A percentile compares a stretch with the other conserved stretches of the same genome.
Evolutionary conservation across 2,888 invertebrate species (phyloP).

Genomic region (Heliconius ethilla): DNA sequence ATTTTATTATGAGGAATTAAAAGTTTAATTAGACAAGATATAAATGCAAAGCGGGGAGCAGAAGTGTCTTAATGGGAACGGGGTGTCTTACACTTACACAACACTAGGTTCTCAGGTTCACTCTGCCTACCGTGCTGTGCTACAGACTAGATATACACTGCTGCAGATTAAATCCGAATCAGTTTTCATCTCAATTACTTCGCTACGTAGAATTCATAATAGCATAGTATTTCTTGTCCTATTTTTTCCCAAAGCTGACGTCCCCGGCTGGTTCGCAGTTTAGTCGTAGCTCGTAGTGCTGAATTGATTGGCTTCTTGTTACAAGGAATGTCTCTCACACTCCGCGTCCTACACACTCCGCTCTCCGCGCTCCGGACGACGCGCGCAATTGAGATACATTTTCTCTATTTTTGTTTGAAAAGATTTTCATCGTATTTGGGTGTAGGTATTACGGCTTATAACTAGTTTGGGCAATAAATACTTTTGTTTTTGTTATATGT

Average conservation of each 20-base stretch:
- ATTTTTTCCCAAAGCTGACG: neutral
- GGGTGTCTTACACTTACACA: no score
- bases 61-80: no score
- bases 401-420: neutral
- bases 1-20: neutral
- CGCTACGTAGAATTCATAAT: neutral
- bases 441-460: neutral
- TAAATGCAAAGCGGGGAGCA: no score
- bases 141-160: neutral
- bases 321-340: neutral
- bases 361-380: neutral
- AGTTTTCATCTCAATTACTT: neutral
- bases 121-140: no score
- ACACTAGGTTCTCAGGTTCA: no score
- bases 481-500: neutral
- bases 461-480: neutral
- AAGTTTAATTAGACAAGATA: no score
- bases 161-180: neutral
- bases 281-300: conserved; percentile 11
- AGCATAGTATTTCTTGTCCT: neutral
- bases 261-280: neutral
- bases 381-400: conserved; percentile 4
- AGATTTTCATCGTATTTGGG: neutral
- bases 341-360: neutral
- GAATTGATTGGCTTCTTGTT: conserved; percentile 32